These are phyloP conservation scores for Accipiter cooperii DNA, from an alignment of 2,113 vertebrate species.

Conservation along the genomic window DNA sequence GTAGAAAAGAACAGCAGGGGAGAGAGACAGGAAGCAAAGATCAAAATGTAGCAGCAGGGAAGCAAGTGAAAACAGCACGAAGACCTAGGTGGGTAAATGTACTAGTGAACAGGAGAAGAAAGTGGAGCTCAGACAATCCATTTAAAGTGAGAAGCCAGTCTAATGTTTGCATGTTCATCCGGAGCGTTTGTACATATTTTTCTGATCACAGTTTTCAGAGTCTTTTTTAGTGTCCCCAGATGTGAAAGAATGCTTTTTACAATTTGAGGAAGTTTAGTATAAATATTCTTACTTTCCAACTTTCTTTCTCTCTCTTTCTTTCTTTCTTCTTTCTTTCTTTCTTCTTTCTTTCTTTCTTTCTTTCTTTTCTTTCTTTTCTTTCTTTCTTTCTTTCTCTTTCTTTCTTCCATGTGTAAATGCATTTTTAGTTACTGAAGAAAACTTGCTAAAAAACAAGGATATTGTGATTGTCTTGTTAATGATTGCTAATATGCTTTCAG, in stretches of 20 bases:
- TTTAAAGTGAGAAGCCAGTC: neutral
- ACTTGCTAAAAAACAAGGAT: neutral
- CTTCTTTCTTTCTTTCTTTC: too few species aligned
- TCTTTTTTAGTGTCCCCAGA: neutral
- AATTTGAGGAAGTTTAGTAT: neutral
- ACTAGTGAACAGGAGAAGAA: neutral
- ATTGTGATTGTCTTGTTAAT: neutral
- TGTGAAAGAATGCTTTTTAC: neutral
- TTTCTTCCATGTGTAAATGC: neutral
- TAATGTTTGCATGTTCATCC: neutral
- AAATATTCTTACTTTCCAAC: neutral
- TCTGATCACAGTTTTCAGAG: neutral
- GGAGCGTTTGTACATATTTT: neutral
- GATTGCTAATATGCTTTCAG: neutral
- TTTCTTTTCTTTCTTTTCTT: neutral
- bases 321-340: neutral
- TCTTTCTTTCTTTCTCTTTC: neutral
- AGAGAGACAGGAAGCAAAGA: neutral
- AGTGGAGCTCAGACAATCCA: neutral
- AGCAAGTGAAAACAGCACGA: neutral
- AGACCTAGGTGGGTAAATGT: neutral
- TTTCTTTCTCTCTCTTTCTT: neutral
- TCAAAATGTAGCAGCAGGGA: constrained; percentile 12
- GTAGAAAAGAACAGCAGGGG: neutral
- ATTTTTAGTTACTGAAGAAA: neutral